Conservation (phyloP, 1,140 invertebrate species). For the Aphis gossypii region DNA sequence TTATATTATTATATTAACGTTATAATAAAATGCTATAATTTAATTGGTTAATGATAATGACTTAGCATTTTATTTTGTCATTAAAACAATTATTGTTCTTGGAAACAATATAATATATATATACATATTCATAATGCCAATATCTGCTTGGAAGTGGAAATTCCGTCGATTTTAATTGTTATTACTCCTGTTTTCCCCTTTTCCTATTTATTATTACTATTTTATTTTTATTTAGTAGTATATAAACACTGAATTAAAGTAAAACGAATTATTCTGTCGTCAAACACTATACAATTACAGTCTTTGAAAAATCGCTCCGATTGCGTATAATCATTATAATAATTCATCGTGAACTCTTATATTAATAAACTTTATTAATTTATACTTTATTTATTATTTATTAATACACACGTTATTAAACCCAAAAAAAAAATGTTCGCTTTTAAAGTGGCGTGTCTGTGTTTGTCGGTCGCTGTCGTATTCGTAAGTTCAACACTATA, state of each 20-base stretch:
- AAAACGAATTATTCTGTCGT: constrained; percentile 27
- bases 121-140: background rate
- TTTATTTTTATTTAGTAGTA: background rate
- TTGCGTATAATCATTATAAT: background rate
- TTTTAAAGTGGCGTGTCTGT: constrained; percentile 3
- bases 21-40: background rate
- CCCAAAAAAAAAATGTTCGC: constrained; percentile 16
- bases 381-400: too few relatives aligned
- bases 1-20: background rate
- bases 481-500: constrained; percentile 25
- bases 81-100: constrained; percentile 19
- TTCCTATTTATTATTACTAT: background rate
- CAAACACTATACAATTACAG: background rate
- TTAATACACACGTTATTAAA: background rate
- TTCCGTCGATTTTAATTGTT: constrained; percentile 1
- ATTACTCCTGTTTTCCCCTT: background rate
- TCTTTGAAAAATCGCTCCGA: background rate
- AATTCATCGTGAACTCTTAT: background rate
- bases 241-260: background rate
- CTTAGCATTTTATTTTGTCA: background rate
- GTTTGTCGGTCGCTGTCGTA: background rate
- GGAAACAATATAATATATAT: constrained; percentile 1
- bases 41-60: background rate
- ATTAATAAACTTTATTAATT: background rate
- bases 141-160: background rate